Percentiles rank a stretch among this genome's conserved stretches.
phyloP scores from a whole-genome alignment of 2,797 vertebrate genomes.

The Aselliscus stoliczkanus region DNA sequence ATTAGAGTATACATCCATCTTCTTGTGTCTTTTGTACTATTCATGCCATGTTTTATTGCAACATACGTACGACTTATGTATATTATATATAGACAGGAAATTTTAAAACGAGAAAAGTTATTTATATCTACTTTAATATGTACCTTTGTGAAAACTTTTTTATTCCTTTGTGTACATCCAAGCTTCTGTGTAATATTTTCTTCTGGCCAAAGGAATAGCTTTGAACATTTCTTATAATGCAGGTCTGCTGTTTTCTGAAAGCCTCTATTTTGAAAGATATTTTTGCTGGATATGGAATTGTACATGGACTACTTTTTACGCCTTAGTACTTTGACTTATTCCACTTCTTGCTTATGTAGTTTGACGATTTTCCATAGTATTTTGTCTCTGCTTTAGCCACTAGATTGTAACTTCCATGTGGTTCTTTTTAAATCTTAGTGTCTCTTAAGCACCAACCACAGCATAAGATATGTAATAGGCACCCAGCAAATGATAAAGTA shows the following conservation, averaged over 20 bases:
- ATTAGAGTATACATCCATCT: background rate
- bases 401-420: background rate
- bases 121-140: background rate
- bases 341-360: background rate
- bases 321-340: background rate
- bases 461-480: background rate
- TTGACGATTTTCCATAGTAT: background rate
- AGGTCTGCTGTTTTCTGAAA: background rate
- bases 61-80: background rate
- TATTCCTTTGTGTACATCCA: background rate
- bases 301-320: background rate
- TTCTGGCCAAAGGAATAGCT: background rate
- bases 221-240: background rate
- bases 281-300: slow-evolving; percentile 33
- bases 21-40: background rate
- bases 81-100: background rate
- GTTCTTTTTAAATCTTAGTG: background rate
- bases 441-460: background rate
- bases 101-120: background rate
- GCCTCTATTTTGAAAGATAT: slow-evolving; percentile 5
- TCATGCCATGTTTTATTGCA: background rate
- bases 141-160: background rate
- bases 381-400: background rate
- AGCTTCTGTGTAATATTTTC: background rate
- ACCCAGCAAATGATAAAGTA: background rate